These are phyloP conservation scores for Myiagra hebetior DNA, from an alignment of 2,113 vertebrate genomes.

Conservation along the genomic window DNA sequence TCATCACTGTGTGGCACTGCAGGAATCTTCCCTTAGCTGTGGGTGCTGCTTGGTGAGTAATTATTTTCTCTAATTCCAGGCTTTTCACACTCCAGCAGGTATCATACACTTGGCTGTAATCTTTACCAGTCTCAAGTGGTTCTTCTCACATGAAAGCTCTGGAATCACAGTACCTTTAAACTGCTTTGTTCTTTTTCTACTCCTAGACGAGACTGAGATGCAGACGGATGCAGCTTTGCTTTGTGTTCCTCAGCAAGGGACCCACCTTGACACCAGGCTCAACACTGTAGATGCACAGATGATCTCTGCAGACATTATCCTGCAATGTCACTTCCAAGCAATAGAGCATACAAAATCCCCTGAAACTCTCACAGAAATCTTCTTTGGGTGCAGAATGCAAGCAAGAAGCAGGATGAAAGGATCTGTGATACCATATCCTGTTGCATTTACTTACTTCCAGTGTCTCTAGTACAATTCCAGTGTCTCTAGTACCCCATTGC, in stretches of 20 bases:
- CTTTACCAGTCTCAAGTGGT: not conserved
- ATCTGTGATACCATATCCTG: not conserved
- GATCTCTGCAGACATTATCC: not conserved
- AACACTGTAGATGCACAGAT: not conserved
- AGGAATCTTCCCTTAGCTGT: not conserved
- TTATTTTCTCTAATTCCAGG: not conserved
- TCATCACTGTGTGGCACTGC: not conserved
- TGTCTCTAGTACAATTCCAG: not conserved
- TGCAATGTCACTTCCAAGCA: not conserved
- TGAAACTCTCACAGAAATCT: not conserved
- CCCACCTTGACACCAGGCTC: not conserved
- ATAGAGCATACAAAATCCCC: not conserved
- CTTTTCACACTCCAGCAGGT: not conserved
- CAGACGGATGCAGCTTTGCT: fast-evolving
- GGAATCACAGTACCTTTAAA: not conserved
- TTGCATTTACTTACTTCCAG: not conserved
- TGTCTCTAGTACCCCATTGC: not conserved
- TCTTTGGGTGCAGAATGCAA: not conserved
- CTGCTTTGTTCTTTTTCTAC: not conserved
- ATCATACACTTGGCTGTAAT: not conserved
- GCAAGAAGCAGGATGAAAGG: not conserved
- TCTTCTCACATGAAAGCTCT: not conserved
- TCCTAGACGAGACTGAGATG: not conserved
- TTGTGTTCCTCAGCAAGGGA: not conserved
- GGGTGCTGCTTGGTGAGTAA: not conserved